A percentile compares a stretch with the other conserved stretches of the same genome.
Conservation (phyloP, 2,888 invertebrate species). For the Alloplasta piceator region DNA sequence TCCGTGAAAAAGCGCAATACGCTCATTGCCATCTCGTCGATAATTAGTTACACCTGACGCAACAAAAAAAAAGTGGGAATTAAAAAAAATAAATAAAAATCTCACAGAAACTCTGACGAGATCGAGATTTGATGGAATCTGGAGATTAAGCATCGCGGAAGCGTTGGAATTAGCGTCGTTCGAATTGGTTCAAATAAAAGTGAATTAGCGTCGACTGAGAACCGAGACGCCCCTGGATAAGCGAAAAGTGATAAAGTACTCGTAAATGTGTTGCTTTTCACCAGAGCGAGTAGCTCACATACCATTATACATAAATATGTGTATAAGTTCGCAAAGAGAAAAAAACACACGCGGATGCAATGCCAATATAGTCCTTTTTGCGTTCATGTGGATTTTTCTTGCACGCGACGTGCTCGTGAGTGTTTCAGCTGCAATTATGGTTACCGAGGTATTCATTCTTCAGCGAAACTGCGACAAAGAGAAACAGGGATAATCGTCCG, state of each 20-base stretch:
- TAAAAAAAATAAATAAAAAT: background rate
- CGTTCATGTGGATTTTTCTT: conserved; percentile 14
- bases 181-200: conserved; percentile 15
- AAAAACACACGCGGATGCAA: background rate
- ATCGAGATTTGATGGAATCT: background rate
- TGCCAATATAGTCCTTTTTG: background rate
- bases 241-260: conserved; percentile 26
- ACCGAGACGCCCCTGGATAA: conserved; percentile 32
- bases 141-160: too few species aligned
- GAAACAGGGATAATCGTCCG: conserved; percentile 28
- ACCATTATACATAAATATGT: background rate
- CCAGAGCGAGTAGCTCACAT: background rate
- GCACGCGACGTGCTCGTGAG: conserved; percentile 48
- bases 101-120: background rate
- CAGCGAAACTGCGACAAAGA: conserved; percentile 25
- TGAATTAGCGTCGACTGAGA: conserved; percentile 35
- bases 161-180: conserved; percentile 8
- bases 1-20: too few species aligned
- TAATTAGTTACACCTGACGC: background rate
- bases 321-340: background rate
- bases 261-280: too few species aligned
- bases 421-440: conserved; percentile 39
- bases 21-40: too few species aligned
- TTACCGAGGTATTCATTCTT: conserved; percentile 17
- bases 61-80: background rate